Base-by-base conservation (phyloP, 2,113 vertebrate species). In the Pachyramphus minor region DNA sequence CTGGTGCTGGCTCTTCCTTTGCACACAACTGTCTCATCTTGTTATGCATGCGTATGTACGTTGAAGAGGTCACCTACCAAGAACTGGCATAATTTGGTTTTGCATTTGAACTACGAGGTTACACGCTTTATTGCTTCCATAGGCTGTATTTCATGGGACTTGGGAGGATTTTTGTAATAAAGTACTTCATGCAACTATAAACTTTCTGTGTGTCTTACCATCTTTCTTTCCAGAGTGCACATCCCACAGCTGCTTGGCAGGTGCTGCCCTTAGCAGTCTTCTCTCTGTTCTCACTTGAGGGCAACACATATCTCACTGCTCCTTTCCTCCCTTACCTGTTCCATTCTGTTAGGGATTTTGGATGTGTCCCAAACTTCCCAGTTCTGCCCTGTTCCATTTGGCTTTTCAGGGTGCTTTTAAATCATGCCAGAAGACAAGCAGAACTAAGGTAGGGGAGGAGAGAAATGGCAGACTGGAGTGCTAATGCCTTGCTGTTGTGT, bases 21-120 rank as follows among this genome's bases (percentile, higher is more conserved):
- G 64, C 80, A 44, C 86, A 67, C 39, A 91, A n/a, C 83, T 93
- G 96, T 90, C 95, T 95, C 56, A 71, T 95, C 94, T 78, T 67
- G 64, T 96, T 97, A 92, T 44, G 86, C n/a, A 10, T 20, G 35
- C 1, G 0, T n/a, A 28, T 1, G 1, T 68, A 71, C 47, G 42
- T 63, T 73, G 64, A 50, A 59, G 83, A 84, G 83, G 73, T 92
- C 91, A 84, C 76, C 80, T 93, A 44, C 88, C 66, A 75, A 84
- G 76, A 93, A 50, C 64, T 63, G 83, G 24, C 60, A 41, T 89
- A 1, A 78, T 85, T 92, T 84, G 64, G n/a, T 37, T 95, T 86
- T 89, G 12, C 52, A n/a, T 72, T 73, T 95, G 86, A 90, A 56
- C 90, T 71, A 17, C 20, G 25, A 76, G 21, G 53, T 91, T 83